phyloP scores from a whole-genome alignment of 2,797 vertebrate species.

The Chrysocyon brachyurus region DNA sequence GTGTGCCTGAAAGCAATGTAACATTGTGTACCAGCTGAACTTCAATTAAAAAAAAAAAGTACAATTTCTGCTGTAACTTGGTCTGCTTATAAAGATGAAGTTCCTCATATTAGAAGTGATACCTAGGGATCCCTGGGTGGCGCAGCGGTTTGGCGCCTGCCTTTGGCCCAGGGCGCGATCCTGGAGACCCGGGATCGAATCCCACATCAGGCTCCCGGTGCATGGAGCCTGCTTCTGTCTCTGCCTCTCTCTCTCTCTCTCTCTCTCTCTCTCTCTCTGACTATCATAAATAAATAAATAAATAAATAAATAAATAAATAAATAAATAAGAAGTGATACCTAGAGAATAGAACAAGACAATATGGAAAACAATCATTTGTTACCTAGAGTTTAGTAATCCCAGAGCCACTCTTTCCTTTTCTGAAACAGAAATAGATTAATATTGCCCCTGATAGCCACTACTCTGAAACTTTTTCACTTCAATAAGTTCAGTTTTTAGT shows the following conservation, averaged over 20 bases:
- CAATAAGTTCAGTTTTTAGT: not conserved
- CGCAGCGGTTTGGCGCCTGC: too few species aligned
- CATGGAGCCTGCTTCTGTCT: too few species aligned
- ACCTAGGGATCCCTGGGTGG: too few species aligned
- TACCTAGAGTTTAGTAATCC: not conserved
- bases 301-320: too few species aligned
- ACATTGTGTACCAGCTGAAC: not conserved
- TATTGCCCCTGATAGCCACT: not conserved
- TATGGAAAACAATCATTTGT: not conserved
- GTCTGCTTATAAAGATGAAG: not conserved
- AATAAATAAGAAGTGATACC: constrained; percentile 29
- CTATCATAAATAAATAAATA: too few species aligned
- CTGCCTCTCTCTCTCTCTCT: too few species aligned
- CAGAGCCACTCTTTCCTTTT: not conserved
- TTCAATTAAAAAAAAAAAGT: not conserved
- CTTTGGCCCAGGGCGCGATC: too few species aligned
- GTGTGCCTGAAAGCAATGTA: not conserved
- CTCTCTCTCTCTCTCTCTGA: too few species aligned
- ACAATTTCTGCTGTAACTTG: not conserved
- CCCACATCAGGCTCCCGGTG: too few species aligned
- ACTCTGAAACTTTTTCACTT: not conserved
- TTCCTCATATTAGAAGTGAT: not conserved
- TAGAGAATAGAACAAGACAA: not conserved
- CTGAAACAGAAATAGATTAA: constrained; percentile 7
- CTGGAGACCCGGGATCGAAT: too few species aligned